Conservation (phyloP, 2,113 vertebrate genomes). For the Phyllostomus hastatus region DNA sequence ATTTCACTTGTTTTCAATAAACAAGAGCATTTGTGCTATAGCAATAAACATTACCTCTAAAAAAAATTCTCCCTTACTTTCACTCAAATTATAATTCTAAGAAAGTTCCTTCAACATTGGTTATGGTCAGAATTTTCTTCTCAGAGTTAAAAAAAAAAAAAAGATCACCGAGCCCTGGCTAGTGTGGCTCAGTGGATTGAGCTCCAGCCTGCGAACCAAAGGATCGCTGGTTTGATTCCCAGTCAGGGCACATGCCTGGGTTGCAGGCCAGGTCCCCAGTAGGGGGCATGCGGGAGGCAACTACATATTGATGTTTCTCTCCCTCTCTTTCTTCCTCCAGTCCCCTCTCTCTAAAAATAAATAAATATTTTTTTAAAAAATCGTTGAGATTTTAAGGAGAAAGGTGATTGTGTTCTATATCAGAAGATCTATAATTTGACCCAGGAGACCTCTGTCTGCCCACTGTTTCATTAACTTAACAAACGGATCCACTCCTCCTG, state of each 20-base stretch:
- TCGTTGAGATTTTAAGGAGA: not conserved
- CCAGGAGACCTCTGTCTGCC: not conserved
- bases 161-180: not conserved
- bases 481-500: not conserved
- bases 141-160: not conserved
- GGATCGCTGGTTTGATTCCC: no score
- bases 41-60: not conserved
- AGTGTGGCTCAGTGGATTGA: no score
- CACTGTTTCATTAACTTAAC: not conserved
- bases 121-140: not conserved
- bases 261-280: no score
- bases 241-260: no score
- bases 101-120: not conserved
- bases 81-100: not conserved
- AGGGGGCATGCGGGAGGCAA: no score
- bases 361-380: not conserved
- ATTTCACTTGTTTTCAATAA: constrained; percentile 4
- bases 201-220: no score
- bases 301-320: no score
- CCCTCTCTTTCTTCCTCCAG: no score
- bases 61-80: not conserved
- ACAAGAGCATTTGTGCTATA: not conserved
- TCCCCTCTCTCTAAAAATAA: no score
- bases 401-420: not conserved
- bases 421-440: not conserved